phyloP scores from a whole-genome alignment of 1,140 invertebrate species.

The Phymastichus coffea region DNA sequence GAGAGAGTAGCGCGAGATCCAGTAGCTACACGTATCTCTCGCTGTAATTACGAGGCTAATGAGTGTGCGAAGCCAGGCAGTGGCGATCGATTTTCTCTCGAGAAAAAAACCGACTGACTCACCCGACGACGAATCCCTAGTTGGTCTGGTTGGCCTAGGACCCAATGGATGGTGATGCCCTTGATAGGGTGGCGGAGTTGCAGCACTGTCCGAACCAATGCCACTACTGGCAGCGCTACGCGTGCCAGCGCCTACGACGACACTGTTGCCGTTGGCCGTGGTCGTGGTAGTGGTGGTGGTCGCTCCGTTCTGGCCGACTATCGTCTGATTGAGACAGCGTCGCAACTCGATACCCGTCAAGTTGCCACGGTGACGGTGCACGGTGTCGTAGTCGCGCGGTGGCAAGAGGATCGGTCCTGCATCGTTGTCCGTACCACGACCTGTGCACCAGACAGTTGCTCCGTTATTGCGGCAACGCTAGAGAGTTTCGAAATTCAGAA shows the following conservation, averaged over 20 bases:
- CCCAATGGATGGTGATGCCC: constrained; percentile 48
- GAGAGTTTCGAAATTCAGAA: neutral
- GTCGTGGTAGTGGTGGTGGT: neutral
- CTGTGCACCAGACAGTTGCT: too few relatives aligned
- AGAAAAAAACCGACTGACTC: too few relatives aligned
- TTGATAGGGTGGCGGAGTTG: constrained; percentile 65
- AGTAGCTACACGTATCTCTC: too few relatives aligned
- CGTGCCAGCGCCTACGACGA: constrained; percentile 43
- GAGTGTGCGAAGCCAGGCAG: too few relatives aligned
- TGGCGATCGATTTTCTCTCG: too few relatives aligned
- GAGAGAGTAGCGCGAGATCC: too few relatives aligned
- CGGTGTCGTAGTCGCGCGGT: constrained; percentile 90
- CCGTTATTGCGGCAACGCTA: neutral
- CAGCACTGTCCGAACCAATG: constrained; percentile 85
- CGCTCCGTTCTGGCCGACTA: constrained; percentile 61
- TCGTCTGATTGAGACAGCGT: constrained; percentile 70
- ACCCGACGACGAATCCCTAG: constrained; percentile 55
- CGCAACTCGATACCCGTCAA: constrained; percentile 77
- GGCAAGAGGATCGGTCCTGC: constrained; percentile 82
- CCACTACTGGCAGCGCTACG: constrained; percentile 62
- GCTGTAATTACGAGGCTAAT: too few relatives aligned
- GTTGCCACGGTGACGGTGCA: constrained; percentile 81
- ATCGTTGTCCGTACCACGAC: constrained; percentile 50
- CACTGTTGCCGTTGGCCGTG: neutral
- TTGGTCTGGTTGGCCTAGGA: constrained; percentile 49